A percentile compares a stretch with the other conserved stretches of the same genome.
Evolutionary conservation across 2,113 vertebrate genomes (phyloP).

Genomic region (Tenrec ecaudatus): DNA sequence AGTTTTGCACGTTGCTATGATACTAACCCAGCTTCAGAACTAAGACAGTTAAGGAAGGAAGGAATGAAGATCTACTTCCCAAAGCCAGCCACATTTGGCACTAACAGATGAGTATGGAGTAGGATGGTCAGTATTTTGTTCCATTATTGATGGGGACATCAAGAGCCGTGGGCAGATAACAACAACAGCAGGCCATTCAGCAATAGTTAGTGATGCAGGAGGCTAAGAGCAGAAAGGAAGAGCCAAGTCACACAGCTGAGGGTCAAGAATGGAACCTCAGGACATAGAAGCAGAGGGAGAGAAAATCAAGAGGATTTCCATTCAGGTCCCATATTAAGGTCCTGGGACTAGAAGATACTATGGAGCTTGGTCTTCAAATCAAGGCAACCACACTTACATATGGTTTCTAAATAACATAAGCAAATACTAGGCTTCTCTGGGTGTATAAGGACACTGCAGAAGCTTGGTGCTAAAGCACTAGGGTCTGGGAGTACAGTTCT

Average conservation of each 20-base stretch:
- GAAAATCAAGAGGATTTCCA: background rate
- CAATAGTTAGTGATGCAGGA: background rate
- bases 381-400: background rate
- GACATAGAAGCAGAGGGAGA: background rate
- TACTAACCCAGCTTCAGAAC: background rate
- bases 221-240: background rate
- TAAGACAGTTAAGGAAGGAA: background rate
- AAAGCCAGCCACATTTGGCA: background rate
- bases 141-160: background rate
- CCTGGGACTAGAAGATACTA: background rate
- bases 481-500: background rate
- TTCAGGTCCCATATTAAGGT: background rate
- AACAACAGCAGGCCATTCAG: background rate
- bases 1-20: background rate
- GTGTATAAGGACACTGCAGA: background rate
- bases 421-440: background rate
- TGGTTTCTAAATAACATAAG: background rate
- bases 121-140: background rate
- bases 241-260: background rate
- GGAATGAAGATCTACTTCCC: background rate
- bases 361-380: background rate
- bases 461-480: background rate
- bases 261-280: background rate
- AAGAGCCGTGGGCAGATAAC: background rate
- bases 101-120: background rate